Conservation (phyloP, 2,113 vertebrate species). For the Tachuris rubrigastra region DNA sequence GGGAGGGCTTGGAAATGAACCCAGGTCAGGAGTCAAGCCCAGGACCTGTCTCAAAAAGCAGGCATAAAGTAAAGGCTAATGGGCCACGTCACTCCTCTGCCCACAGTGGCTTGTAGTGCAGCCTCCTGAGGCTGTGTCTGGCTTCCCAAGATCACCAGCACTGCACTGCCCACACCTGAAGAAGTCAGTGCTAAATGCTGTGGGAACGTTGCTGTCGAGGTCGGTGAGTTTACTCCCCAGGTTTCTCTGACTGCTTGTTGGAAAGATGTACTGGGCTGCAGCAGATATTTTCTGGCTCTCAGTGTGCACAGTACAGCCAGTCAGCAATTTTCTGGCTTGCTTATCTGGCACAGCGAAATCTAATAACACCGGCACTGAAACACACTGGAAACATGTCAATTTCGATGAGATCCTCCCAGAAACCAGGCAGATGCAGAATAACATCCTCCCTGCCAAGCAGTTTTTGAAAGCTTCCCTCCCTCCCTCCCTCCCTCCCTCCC, state of each 20-base stretch:
- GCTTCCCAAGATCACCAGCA: background rate
- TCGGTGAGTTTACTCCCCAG: background rate
- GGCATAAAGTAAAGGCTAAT: background rate
- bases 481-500: background rate
- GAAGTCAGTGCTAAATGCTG: background rate
- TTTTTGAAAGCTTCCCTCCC: background rate
- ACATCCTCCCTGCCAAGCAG: background rate
- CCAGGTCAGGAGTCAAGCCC: background rate
- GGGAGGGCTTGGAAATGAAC: background rate
- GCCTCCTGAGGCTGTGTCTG: background rate
- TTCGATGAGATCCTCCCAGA: background rate
- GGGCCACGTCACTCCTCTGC: background rate
- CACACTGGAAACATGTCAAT: background rate
- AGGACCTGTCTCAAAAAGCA: background rate
- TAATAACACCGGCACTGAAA: background rate
- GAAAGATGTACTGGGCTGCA: background rate
- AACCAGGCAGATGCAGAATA: background rate
- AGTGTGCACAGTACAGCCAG: background rate
- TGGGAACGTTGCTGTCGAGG: accelerated
- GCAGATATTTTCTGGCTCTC: background rate
- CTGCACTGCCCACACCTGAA: background rate
- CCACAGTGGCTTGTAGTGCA: background rate
- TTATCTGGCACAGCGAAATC: background rate
- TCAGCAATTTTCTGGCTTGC: background rate
- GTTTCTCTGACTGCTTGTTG: background rate